These are phyloP conservation scores for Alces alces DNA, from an alignment of 2,113 vertebrate species.

Conservation along the genomic window DNA sequence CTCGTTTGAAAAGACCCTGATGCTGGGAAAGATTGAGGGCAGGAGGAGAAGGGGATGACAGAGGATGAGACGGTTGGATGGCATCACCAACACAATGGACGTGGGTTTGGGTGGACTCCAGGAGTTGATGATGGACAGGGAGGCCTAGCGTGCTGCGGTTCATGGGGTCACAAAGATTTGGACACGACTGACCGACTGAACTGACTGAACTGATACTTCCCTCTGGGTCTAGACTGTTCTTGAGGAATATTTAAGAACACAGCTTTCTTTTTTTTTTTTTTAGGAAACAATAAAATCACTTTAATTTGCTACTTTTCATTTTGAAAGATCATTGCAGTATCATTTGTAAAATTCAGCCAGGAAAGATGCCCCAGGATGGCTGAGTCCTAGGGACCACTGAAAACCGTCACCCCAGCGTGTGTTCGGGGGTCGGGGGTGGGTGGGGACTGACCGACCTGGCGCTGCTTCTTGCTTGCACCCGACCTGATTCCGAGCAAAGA, in stretches of 20 bases:
- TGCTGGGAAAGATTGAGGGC: too few relatives aligned
- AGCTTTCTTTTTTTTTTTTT: not conserved
- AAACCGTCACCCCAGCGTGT: fast-evolving
- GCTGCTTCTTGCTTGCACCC: not conserved
- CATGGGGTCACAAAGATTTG: too few relatives aligned
- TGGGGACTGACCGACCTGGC: not conserved
- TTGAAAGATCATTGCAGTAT: not conserved
- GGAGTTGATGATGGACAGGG: too few relatives aligned
- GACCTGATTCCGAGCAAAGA: not conserved
- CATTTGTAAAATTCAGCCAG: not conserved
- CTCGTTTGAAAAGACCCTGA: too few relatives aligned
- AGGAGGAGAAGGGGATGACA: too few relatives aligned
- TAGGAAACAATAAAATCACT: not conserved
- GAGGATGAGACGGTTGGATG: too few relatives aligned
- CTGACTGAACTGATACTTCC: not conserved
- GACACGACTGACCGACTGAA: too few relatives aligned
- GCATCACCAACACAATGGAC: too few relatives aligned
- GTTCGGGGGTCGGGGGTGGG: not conserved
- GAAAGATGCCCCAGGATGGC: not conserved
- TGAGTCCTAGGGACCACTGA: fast-evolving
- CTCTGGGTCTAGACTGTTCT: not conserved
- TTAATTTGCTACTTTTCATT: not conserved
- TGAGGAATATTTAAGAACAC: not conserved
- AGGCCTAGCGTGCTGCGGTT: too few relatives aligned
- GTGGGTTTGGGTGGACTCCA: too few relatives aligned